A percentile compares a stretch with the other conserved stretches of the same genome.
phyloP scores from a whole-genome alignment of 2,888 invertebrate genomes.

The Lissocephala sabroskyi region DNA sequence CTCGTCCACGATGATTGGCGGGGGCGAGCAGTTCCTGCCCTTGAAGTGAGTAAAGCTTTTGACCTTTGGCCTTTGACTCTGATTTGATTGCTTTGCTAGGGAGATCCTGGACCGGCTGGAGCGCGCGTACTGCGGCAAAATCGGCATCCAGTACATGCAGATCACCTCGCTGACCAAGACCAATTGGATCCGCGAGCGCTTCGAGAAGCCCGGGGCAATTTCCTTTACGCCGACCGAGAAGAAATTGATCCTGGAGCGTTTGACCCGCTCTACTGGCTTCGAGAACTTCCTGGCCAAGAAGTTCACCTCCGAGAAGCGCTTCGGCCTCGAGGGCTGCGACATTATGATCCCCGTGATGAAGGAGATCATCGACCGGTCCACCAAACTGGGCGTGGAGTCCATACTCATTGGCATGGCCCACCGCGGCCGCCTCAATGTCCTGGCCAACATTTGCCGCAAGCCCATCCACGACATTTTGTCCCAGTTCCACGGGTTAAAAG shows the following conservation, averaged over 20 bases:
- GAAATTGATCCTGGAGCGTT: slow-evolving; percentile 89
- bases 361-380: slow-evolving; percentile 95
- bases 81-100: no score
- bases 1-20: slow-evolving; percentile 97
- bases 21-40: slow-evolving; percentile 87
- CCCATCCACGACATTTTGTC: slow-evolving; percentile 90
- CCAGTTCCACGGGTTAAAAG: slow-evolving; percentile 87
- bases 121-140: slow-evolving; percentile 93
- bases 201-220: slow-evolving; percentile 92
- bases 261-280: slow-evolving; percentile 94
- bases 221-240: slow-evolving; percentile 90
- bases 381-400: slow-evolving; percentile 92
- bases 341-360: slow-evolving; percentile 99
- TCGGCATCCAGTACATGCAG: slow-evolving; percentile 99
- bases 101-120: slow-evolving; percentile 94
- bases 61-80: no score
- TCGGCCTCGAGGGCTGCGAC: slow-evolving; percentile 98
- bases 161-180: slow-evolving; percentile 97
- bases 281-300: slow-evolving; percentile 98
- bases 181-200: slow-evolving; percentile 95
- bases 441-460: slow-evolving; percentile 91
- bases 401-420: slow-evolving; percentile 94
- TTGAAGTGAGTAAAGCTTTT: slow-evolving; percentile 76
- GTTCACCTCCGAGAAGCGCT: slow-evolving; percentile 98
- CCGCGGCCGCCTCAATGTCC: slow-evolving; percentile 85